Evolutionary conservation across 2,113 vertebrate genomes (phyloP).

Genomic region (Microcebus lehilahytsara): DNA sequence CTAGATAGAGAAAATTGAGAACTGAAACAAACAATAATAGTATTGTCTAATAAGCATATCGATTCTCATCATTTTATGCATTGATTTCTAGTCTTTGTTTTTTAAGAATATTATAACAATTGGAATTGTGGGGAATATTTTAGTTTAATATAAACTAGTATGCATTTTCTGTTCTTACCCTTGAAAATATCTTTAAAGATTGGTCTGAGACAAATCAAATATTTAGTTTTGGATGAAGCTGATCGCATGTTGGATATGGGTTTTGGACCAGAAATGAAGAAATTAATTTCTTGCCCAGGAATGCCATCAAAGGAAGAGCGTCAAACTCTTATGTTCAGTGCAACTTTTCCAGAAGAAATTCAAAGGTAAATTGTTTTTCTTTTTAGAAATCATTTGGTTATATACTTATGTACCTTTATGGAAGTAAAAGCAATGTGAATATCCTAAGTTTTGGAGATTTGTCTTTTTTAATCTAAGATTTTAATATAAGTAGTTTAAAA

Average conservation of each 20-base stretch:
- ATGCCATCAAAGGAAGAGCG: slow-evolving; percentile 92
- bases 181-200: slow-evolving; percentile 83
- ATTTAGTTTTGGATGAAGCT: slow-evolving; percentile 95
- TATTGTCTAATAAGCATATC: neutral
- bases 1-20: neutral
- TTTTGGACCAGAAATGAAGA: slow-evolving; percentile 92
- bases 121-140: neutral
- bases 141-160: slow-evolving; percentile 25
- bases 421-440: neutral
- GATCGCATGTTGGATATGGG: slow-evolving; percentile 99
- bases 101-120: neutral
- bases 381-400: slow-evolving; percentile 76
- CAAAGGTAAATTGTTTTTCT: slow-evolving; percentile 85
- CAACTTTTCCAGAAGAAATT: slow-evolving; percentile 95
- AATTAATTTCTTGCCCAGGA: slow-evolving; percentile 87
- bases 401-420: neutral
- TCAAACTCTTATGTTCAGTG: slow-evolving; percentile 97
- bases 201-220: slow-evolving; percentile 88
- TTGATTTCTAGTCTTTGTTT: neutral
- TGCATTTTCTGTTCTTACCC: slow-evolving; percentile 52
- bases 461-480: slow-evolving; percentile 23
- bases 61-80: neutral
- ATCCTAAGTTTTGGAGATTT: neutral
- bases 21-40: neutral
- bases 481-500: neutral